phyloP scores from a whole-genome alignment of 2,797 vertebrate species.

The Molossus alvarezi region DNA sequence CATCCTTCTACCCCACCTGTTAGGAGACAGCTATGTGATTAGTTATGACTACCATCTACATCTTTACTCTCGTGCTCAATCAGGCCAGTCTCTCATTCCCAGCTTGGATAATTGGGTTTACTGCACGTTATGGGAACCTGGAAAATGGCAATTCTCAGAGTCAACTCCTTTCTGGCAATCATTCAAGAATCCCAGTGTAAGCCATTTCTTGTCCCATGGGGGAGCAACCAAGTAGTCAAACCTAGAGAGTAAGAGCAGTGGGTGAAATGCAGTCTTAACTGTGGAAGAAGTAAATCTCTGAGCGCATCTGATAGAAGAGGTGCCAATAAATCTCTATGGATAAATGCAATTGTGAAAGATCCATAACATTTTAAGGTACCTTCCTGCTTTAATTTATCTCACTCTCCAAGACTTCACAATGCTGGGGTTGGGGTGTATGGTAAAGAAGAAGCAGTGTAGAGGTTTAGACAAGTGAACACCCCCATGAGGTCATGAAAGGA shows the following conservation, averaged over 20 bases:
- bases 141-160: constrained; percentile 76
- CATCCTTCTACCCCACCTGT: not conserved
- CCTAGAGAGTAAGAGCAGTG: constrained; percentile 32
- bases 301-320: not conserved
- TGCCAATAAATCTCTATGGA: not conserved
- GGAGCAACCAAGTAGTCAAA: constrained; percentile 60
- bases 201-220: constrained; percentile 43
- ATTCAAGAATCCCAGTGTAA: constrained; percentile 77
- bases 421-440: not conserved
- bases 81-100: not conserved
- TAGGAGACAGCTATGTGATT: not conserved
- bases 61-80: not conserved
- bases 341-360: not conserved
- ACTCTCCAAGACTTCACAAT: not conserved
- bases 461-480: not conserved
- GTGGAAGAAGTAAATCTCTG: not conserved
- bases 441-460: not conserved
- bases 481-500: constrained; percentile 4
- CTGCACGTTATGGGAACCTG: constrained; percentile 66
- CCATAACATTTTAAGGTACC: no score
- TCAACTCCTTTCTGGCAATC: constrained; percentile 73
- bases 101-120: constrained; percentile 71
- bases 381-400: not conserved
- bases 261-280: not conserved
- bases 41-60: not conserved